These are phyloP conservation scores for Anseranas semipalmata DNA, from an alignment of 2,113 vertebrate genomes.

Conservation along the genomic window DNA sequence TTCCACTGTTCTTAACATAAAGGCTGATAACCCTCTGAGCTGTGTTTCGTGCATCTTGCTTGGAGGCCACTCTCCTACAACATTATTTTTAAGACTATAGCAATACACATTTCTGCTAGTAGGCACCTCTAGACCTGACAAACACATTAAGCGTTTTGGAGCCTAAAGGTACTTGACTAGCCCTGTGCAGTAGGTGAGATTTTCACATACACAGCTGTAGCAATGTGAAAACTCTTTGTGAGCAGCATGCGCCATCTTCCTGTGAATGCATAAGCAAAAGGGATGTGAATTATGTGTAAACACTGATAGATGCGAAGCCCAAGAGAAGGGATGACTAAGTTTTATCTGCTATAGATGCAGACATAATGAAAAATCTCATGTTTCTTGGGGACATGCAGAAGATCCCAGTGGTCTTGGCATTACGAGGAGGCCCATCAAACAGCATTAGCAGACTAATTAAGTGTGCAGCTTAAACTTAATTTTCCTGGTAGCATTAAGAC, in stretches of 20 bases:
- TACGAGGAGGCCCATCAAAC: conserved; percentile 46
- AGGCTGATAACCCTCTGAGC: neutral
- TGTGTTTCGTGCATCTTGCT: neutral
- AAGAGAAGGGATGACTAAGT: neutral
- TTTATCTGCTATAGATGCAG: neutral
- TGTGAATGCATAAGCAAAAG: neutral
- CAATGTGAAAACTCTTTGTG: neutral
- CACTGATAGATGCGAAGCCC: neutral
- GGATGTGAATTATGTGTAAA: conserved; percentile 22
- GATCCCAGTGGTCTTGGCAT: conserved; percentile 49
- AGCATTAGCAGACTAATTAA: conserved; percentile 67
- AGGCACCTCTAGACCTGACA: neutral
- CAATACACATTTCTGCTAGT: neutral
- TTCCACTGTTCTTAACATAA: neutral
- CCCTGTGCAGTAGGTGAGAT: neutral
- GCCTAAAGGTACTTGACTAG: neutral
- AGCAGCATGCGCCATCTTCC: neutral
- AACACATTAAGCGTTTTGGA: neutral
- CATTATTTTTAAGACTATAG: neutral
- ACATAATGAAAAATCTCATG: conserved; percentile 38
- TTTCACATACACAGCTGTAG: neutral
- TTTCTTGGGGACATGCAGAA: conserved; percentile 43
- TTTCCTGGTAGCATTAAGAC: conserved; percentile 53
- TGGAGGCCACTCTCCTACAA: neutral
- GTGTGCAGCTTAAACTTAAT: conserved; percentile 66